Evolutionary conservation across 2,113 vertebrate genomes (phyloP).

Genomic region (Diadophis punctatus): DNA sequence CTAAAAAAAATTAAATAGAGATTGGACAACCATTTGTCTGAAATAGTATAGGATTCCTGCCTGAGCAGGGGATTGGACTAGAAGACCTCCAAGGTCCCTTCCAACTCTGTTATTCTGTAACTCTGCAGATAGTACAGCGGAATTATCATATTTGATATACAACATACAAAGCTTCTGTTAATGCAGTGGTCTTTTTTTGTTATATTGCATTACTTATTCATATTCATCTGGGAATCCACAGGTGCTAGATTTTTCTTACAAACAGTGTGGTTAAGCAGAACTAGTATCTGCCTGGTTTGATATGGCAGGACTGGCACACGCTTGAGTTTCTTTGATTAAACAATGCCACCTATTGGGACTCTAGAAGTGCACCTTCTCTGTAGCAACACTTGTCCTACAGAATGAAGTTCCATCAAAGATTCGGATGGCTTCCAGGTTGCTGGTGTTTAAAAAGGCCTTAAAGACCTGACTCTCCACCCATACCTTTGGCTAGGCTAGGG

Average conservation of each 20-base stretch:
- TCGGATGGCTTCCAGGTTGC: not conserved
- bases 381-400: not conserved
- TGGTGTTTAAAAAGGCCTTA: not conserved
- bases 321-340: not conserved
- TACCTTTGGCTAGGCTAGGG: not conserved
- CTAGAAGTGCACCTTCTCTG: not conserved
- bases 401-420: not conserved
- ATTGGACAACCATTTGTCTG: too few relatives aligned
- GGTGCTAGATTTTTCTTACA: not conserved
- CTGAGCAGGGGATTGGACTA: too few relatives aligned
- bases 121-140: not conserved
- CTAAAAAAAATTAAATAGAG: too few relatives aligned
- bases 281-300: not conserved
- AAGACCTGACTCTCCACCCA: not conserved
- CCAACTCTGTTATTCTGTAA: too few relatives aligned
- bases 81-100: too few relatives aligned
- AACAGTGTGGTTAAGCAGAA: not conserved
- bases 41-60: too few relatives aligned
- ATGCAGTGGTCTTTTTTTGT: not conserved
- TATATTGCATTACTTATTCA: not conserved
- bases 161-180: not conserved
- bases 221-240: not conserved
- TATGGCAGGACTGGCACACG: not conserved
- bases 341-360: not conserved
- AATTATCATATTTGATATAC: not conserved